These are phyloP conservation scores for Drosophila albomicans DNA, from an alignment of 1,140 invertebrate genomes.

Conservation along the genomic window DNA sequence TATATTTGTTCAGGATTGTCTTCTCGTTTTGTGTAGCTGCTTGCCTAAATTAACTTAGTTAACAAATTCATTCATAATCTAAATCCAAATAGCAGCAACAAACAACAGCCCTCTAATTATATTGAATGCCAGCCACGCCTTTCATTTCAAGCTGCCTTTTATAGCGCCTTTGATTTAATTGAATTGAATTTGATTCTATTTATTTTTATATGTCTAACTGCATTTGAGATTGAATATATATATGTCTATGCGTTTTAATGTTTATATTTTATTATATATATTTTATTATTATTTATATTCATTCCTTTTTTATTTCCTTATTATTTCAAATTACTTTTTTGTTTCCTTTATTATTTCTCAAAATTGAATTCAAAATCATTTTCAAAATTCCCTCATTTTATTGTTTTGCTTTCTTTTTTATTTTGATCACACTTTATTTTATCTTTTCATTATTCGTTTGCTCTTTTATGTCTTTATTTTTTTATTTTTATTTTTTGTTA, in stretches of 20 bases:
- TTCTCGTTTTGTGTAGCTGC: conserved; percentile 73
- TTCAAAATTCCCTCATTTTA: neutral
- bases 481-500: conserved; percentile 45
- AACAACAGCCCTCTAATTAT: conserved; percentile 17
- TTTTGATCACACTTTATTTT: conserved; percentile 45
- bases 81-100: conserved; percentile 32
- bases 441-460: conserved; percentile 33
- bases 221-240: conserved; percentile 44
- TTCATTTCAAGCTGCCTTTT: conserved; percentile 49
- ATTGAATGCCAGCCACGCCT: conserved; percentile 34
- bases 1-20: conserved; percentile 32
- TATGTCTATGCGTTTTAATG: conserved; percentile 40
- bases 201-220: conserved; percentile 53
- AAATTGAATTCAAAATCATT: neutral
- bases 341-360: neutral
- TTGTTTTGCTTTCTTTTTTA: conserved; percentile 31
- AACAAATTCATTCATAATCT: conserved; percentile 21
- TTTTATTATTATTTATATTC: conserved; percentile 20
- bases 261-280: conserved; percentile 16
- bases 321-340: conserved; percentile 13
- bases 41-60: conserved; percentile 43
- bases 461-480: conserved; percentile 45
- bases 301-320: conserved; percentile 4
- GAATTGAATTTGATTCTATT: conserved; percentile 33
- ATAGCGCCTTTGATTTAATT: conserved; percentile 50